Conservation (phyloP, 2,113 vertebrate species). For the Neogale vison region DNA sequence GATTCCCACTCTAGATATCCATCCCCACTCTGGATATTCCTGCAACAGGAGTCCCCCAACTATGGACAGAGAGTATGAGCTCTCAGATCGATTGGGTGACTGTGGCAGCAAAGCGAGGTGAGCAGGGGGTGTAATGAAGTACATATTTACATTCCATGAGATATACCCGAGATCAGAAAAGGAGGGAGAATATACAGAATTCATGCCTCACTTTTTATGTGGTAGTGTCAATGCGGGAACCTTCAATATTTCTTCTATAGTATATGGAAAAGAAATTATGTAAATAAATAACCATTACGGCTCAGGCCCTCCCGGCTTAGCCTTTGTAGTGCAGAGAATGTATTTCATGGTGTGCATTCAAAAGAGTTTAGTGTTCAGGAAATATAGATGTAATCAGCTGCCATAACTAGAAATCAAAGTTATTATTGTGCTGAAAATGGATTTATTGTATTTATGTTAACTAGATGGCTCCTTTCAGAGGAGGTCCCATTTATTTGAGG, state of each 20-base stretch:
- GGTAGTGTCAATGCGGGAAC: constrained; percentile 81
- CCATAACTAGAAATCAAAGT: constrained; percentile 88
- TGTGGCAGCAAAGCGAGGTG: constrained; percentile 50
- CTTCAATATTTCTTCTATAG: constrained; percentile 84
- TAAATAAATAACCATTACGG: constrained; percentile 89
- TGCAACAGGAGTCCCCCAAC: constrained; percentile 59
- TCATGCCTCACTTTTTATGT: constrained; percentile 81
- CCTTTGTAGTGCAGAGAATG: constrained; percentile 80
- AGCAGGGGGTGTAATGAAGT: constrained; percentile 53
- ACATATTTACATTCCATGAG: constrained; percentile 66
- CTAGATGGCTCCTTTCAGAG: constrained; percentile 73
- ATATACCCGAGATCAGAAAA: constrained; percentile 76
- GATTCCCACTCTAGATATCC: not conserved
- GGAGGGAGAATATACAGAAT: constrained; percentile 77
- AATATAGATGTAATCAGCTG: constrained; percentile 86
- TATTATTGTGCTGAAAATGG: constrained; percentile 83
- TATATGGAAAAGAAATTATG: constrained; percentile 86
- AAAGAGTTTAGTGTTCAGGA: constrained; percentile 87
- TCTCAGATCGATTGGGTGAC: constrained; percentile 38
- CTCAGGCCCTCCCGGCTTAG: constrained; percentile 79
- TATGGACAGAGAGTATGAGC: constrained; percentile 60
- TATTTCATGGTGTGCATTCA: constrained; percentile 86
- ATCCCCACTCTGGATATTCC: not conserved
- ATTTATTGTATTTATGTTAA: constrained; percentile 86
- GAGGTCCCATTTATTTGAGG: constrained; percentile 78